Evolutionary conservation across 2,888 invertebrate species (phyloP).

Genomic region (Drosophila fulvimacula): DNA sequence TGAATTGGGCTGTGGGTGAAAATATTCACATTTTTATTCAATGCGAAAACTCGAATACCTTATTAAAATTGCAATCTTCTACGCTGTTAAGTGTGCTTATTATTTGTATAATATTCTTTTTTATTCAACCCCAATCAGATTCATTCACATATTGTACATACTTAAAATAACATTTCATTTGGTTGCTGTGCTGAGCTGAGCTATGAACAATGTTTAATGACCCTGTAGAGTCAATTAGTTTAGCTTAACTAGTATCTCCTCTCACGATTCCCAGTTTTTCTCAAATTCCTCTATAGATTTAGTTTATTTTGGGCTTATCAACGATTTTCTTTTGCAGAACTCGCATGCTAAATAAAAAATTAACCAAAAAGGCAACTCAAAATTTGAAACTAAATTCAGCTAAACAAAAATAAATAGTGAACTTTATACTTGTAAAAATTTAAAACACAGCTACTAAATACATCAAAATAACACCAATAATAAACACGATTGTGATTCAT

Average conservation of each 20-base stretch:
- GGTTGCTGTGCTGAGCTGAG: conserved; percentile 33
- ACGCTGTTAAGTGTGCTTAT: not conserved
- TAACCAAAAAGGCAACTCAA: conserved; percentile 58
- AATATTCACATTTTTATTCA: conserved; percentile 6
- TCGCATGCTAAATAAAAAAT: conserved; percentile 71
- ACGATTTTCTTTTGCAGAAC: conserved; percentile 78
- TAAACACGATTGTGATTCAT: conserved; percentile 66
- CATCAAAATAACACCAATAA: conserved; percentile 28
- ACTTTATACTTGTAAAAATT: conserved; percentile 54
- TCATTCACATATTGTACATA: not conserved
- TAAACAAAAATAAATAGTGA: conserved; percentile 62
- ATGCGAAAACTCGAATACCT: conserved; percentile 3
- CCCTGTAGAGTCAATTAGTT: not conserved
- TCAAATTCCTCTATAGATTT: conserved; percentile 61
- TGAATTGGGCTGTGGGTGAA: conserved; percentile 8
- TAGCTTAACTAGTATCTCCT: conserved; percentile 20
- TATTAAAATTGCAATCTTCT: conserved; percentile 6
- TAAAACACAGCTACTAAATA: conserved; percentile 44
- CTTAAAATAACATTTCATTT: not conserved
- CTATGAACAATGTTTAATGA: not conserved
- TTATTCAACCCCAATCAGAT: not conserved
- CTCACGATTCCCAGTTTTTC: conserved; percentile 5
- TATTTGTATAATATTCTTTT: not conserved
- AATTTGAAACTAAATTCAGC: conserved; percentile 63
- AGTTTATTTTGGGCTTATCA: conserved; percentile 75